A percentile compares a stretch with the other conserved stretches of the same genome.
phyloP scores from a whole-genome alignment of 2,797 vertebrate species.

The Acanthurus leucopareius region DNA sequence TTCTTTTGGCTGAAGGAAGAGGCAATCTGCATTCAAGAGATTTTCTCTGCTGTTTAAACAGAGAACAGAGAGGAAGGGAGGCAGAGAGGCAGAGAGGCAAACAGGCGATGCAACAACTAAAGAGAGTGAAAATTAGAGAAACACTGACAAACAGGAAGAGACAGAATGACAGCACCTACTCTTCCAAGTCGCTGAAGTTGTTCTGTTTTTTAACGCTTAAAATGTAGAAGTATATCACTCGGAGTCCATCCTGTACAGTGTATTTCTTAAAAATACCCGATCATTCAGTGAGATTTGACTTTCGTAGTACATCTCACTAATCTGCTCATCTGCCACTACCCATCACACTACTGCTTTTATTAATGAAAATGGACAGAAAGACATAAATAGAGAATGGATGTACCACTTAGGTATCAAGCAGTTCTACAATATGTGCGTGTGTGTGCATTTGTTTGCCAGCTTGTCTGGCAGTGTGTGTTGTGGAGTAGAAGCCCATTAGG shows the following conservation, averaged over 20 bases:
- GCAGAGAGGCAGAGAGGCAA: conserved; percentile 16
- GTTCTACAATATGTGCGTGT: conserved; percentile 2
- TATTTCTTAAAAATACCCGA: conserved; percentile 35
- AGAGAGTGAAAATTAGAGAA: conserved; percentile 29
- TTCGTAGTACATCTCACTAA: conserved; percentile 38
- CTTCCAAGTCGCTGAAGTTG: neutral
- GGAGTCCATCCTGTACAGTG: conserved; percentile 17
- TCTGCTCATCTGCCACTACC: conserved; percentile 58
- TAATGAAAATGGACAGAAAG: conserved; percentile 54
- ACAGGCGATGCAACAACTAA: conserved; percentile 8
- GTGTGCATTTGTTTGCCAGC: conserved; percentile 13
- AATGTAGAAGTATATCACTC: conserved; percentile 8
- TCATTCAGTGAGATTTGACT: conserved; percentile 40
- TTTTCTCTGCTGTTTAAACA: conserved; percentile 27
- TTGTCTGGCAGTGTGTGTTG: conserved; percentile 35
- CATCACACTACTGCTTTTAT: conserved; percentile 49
- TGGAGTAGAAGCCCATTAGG: conserved; percentile 63
- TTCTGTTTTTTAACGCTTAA: conserved; percentile 4
- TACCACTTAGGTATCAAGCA: conserved; percentile 17
- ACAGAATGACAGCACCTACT: conserved; percentile 4
- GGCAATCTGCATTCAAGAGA: conserved; percentile 47
- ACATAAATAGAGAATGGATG: conserved; percentile 13
- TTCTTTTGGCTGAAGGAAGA: conserved; percentile 33
- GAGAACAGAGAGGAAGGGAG: conserved; percentile 8
- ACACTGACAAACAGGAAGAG: conserved; percentile 24